phyloP scores from a whole-genome alignment of 1,140 invertebrate species.

The Euura saliciscinereae region DNA sequence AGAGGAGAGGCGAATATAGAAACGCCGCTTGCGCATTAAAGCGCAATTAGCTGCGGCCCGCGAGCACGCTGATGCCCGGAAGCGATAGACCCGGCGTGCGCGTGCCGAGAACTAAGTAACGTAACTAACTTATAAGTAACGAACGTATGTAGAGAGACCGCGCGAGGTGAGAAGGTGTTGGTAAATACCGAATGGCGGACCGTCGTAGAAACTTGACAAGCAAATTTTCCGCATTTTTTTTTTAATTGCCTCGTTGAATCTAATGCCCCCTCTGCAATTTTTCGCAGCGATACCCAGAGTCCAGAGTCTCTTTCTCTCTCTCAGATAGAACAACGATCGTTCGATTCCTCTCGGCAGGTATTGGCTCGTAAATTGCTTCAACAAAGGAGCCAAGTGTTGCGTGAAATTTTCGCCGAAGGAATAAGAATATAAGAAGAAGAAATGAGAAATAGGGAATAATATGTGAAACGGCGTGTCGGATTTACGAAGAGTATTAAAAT shows the following conservation, averaged over 20 bases:
- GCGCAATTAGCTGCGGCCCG: slow-evolving; percentile 57
- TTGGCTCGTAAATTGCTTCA: not conserved
- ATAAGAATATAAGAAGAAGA: no score
- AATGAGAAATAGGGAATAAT: not conserved
- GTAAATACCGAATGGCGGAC: no score
- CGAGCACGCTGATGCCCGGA: slow-evolving; percentile 58
- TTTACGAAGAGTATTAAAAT: not conserved
- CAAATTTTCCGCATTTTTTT: not conserved
- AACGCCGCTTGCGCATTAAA: slow-evolving; percentile 55
- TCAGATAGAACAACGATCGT: no score
- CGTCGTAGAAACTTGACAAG: not conserved
- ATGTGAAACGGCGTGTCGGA: slow-evolving; percentile 6
- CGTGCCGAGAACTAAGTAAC: slow-evolving; percentile 3
- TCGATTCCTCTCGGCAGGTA: not conserved
- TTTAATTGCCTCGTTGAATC: no score
- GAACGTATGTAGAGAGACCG: not conserved
- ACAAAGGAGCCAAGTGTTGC: slow-evolving; percentile 5
- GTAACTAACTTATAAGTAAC: slow-evolving; percentile 1
- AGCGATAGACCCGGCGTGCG: slow-evolving; percentile 46
- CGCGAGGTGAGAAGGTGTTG: no score
- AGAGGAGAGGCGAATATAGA: slow-evolving; percentile 30
- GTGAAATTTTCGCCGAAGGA: not conserved
- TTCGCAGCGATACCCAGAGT: no score
- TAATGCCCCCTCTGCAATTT: no score
- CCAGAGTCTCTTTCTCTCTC: no score